A percentile compares a stretch with the other conserved stretches of the same genome.
These are phyloP conservation scores for Petrocephalus schoutedeni DNA, from an alignment of 2,797 vertebrate genomes.

Conservation along the genomic window DNA sequence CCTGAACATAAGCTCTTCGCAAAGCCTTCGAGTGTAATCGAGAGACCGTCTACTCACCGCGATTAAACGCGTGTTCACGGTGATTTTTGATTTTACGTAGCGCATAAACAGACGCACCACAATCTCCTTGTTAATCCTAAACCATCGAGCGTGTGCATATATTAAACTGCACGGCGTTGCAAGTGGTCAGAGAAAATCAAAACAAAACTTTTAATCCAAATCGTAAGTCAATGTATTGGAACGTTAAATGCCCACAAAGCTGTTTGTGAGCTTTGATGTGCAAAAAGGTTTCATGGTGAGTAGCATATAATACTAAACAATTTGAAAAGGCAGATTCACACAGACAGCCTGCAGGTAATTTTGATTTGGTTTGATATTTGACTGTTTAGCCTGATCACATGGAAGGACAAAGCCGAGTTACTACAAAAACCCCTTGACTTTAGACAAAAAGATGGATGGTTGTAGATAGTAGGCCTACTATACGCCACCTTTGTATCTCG, in stretches of 20 bases:
- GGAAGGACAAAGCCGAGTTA: background rate
- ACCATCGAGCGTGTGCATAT: background rate
- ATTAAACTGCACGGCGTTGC: background rate
- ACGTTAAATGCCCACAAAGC: background rate
- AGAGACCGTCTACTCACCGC: background rate
- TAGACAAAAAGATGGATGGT: background rate
- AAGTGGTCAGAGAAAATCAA: background rate
- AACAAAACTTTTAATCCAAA: slow-evolving; percentile 9
- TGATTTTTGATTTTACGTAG: background rate
- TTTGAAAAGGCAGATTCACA: background rate
- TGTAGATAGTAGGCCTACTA: background rate
- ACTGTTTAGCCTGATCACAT: background rate
- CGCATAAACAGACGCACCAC: background rate
- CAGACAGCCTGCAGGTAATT: background rate
- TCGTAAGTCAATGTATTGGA: background rate
- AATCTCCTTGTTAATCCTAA: background rate
- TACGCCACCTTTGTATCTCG: background rate
- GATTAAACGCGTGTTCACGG: background rate
- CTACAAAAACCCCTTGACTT: background rate
- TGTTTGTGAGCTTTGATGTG: background rate
- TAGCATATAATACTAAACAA: background rate
- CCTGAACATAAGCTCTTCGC: background rate
- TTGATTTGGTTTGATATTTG: background rate
- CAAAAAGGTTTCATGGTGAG: background rate
- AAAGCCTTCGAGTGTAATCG: background rate